Evolutionary conservation across 2,113 vertebrate genomes (phyloP), one percentile per base, ranked within the genome.

Genomic region (Indicator maculatus): DNA sequence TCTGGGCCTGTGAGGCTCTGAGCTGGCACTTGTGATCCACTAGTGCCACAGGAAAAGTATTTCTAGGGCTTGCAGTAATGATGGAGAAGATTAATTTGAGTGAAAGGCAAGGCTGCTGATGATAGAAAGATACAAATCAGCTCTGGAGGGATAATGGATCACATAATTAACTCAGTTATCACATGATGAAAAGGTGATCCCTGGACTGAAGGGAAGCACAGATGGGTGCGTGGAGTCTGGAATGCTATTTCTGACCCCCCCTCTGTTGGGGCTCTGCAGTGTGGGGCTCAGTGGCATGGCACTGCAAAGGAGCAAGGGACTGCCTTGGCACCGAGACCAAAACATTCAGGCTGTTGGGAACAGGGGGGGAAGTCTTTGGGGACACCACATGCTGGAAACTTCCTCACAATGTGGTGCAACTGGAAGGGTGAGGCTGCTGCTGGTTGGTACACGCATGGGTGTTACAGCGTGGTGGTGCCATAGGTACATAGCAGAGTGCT

Each of bases 101-200:
- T 91, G 87, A 75, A 91, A 93, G 92, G 95, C 87, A 93, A 80
- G 69, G 64, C 92, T 95, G 86, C 83, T 93, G 87, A 61, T 96
- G 95, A 86, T 93, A 90, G 94, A 96, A 97, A 89, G 95, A 90
- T 95, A 97, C 89, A 91, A 95, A 24, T 93, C 75, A 58, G 73
- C 88, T 95, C 64, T 53, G 7, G 15, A 71, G 79, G 45, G 47
- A 88, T 93, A 95, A 94, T 78, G 79, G 94, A 96, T 97, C 47
- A 27, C 50, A 36, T 85, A 81, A 96, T 95, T 92, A 93, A 71
- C 88, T 96, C 23, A 5, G 89, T 94, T 93, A 82, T 41, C 56
- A 74, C 75, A 77, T 91, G 86, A 89, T 58, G 84, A 75, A 95
- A 94, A 97, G 95, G 91, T 96, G 95, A 88, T 96, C 95, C 95